Conservation (phyloP, 92 coral and sea anemone species). For the Porites divaricata region DNA sequence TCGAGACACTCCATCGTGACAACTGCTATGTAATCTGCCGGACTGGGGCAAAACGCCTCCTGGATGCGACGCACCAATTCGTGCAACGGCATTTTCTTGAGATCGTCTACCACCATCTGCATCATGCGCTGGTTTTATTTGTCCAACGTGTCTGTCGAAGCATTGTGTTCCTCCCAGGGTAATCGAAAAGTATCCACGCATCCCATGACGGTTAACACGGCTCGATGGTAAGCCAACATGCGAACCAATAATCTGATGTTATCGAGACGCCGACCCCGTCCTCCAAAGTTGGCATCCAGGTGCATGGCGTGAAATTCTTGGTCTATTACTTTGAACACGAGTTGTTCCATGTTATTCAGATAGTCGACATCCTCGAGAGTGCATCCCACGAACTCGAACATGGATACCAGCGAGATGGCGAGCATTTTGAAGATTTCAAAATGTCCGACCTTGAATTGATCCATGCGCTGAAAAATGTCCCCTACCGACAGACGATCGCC, state of each 20-base stretch:
- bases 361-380: neutral
- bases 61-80: constrained; percentile 20
- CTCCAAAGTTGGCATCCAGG: constrained; percentile 15
- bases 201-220: constrained; percentile 7
- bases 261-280: constrained; percentile 8
- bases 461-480: too few relatives aligned
- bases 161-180: constrained; percentile 4
- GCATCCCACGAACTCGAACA: too few relatives aligned
- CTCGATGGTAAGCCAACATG: constrained; percentile 9
- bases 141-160: neutral
- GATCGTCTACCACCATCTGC: constrained; percentile 7
- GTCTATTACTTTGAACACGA: constrained; percentile 1
- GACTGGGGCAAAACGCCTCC: constrained; percentile 11
- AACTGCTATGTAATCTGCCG: constrained; percentile 11
- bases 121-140: constrained; percentile 1
- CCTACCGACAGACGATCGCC: too few relatives aligned
- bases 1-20: constrained; percentile 14
- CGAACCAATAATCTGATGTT: constrained; percentile 7
- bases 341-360: constrained; percentile 8
- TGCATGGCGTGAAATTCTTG: constrained; percentile 19
- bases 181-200: constrained; percentile 13
- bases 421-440: too few relatives aligned
- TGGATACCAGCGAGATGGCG: too few relatives aligned
- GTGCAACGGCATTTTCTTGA: neutral
- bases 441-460: too few relatives aligned